Conservation (phyloP, 2,888 invertebrate species). For the Spicauda simplicius region DNA sequence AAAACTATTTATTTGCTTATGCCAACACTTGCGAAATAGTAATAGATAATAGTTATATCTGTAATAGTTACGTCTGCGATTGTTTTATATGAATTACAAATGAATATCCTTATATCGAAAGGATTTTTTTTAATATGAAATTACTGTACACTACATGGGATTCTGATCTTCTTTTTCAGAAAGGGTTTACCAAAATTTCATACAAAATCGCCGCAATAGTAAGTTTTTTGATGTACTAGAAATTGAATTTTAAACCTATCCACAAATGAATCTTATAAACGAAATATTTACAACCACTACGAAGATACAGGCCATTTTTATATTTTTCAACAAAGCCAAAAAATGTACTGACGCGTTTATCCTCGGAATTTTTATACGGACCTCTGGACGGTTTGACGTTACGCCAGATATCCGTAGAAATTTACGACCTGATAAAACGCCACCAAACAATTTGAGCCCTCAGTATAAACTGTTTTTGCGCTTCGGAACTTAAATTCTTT, state of each 20-base stretch:
- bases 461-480: conserved; percentile 52
- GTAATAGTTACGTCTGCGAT: no score
- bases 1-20: no score
- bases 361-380: conserved; percentile 65
- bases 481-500: conserved; percentile 37
- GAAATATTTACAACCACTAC: conserved; percentile 4
- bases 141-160: no score
- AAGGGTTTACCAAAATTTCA: not conserved
- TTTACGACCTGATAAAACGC: conserved; percentile 80
- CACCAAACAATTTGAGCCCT: conserved; percentile 59
- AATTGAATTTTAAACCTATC: conserved; percentile 3
- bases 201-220: not conserved
- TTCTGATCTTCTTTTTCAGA: no score
- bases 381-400: conserved; percentile 69
- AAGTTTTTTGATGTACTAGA: not conserved
- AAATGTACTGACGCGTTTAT: conserved; percentile 52
- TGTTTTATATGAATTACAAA: no score
- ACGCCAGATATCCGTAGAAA: conserved; percentile 73
- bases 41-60: no score
- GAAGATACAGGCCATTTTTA: conserved; percentile 25
- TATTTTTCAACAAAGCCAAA: conserved; percentile 40
- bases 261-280: not conserved
- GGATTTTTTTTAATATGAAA: no score
- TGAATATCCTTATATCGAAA: no score
- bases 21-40: no score